Evolutionary conservation across 2,888 invertebrate genomes (phyloP).

Genomic region (Ligdia adustata): DNA sequence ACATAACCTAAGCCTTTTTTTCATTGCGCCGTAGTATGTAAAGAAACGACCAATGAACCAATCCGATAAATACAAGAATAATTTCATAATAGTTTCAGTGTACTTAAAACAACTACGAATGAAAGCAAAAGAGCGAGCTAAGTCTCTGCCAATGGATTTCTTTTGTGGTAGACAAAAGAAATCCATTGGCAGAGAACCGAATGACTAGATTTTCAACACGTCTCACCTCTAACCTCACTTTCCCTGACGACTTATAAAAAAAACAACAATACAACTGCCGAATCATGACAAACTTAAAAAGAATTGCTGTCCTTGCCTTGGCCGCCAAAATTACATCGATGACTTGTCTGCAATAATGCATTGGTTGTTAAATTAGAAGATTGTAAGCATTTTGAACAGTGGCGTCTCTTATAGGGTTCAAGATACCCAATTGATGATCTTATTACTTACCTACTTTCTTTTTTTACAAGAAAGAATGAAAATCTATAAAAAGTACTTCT

Average conservation of each 20-base stretch:
- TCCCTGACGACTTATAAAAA: slow-evolving; percentile 57
- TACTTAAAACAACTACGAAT: too few species aligned
- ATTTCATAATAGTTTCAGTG: too few species aligned
- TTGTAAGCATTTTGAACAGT: slow-evolving; percentile 4
- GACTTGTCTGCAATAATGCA: slow-evolving; percentile 8
- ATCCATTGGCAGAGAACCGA: slow-evolving; percentile 23
- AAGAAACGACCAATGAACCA: too few species aligned
- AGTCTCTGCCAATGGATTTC: slow-evolving; percentile 29
- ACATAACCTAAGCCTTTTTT: too few species aligned
- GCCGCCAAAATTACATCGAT: slow-evolving; percentile 32
- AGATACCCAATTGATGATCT: too few species aligned
- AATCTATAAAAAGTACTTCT: too few species aligned
- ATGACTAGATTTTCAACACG: slow-evolving; percentile 42
- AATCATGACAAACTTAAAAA: slow-evolving; percentile 64
- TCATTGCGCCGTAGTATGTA: too few species aligned
- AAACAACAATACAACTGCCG: slow-evolving; percentile 57
- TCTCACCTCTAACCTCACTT: slow-evolving; percentile 70
- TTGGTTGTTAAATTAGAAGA: slow-evolving; percentile 21
- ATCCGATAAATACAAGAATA: too few species aligned
- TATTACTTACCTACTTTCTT: too few species aligned
- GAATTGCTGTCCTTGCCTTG: slow-evolving; percentile 47
- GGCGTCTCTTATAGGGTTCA: slow-evolving; percentile 25
- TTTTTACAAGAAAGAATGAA: too few species aligned
- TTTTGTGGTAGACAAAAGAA: too few species aligned
- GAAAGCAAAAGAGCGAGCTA: slow-evolving; percentile 19